Conservation (phyloP, 1,140 invertebrate species). For the Reticulitermes speratus region DNA sequence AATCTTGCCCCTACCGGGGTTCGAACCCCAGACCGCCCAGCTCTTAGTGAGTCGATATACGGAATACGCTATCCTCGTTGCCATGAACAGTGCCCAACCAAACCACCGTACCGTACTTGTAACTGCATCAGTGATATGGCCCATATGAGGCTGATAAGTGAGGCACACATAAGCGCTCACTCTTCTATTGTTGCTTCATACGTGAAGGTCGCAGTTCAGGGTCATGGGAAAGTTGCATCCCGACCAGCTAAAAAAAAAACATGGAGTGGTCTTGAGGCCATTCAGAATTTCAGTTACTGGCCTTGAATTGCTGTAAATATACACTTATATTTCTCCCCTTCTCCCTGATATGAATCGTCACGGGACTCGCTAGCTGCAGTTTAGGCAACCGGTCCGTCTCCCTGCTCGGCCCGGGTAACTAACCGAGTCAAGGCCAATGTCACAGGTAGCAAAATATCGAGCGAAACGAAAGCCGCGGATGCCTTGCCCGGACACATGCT, state of each 20-base stretch:
- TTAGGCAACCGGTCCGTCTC: no score
- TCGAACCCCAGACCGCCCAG: no score
- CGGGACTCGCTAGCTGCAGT: no score
- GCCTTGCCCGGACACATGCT: background rate
- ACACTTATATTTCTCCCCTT: no score
- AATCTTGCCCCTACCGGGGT: no score
- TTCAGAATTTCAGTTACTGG: slow-evolving; percentile 6
- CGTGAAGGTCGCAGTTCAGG: background rate
- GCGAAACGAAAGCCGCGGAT: background rate
- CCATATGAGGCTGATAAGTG: background rate
- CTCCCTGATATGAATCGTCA: no score
- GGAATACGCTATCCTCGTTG: no score
- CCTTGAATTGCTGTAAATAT: background rate
- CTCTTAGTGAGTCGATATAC: no score
- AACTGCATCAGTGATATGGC: background rate
- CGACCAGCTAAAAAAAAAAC: background rate
- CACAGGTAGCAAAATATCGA: slow-evolving; percentile 15
- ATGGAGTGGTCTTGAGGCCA: background rate
- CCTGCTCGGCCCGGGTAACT: background rate
- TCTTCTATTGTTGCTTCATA: background rate
- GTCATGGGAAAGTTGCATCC: background rate
- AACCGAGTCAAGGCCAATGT: slow-evolving; percentile 17
- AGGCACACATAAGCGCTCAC: background rate
- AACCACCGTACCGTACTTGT: no score
- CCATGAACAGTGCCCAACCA: no score